A percentile compares a stretch with the other conserved stretches of the same genome.
phyloP scores from a whole-genome alignment of 2,113 vertebrate species.

The Callionymus lyra region DNA sequence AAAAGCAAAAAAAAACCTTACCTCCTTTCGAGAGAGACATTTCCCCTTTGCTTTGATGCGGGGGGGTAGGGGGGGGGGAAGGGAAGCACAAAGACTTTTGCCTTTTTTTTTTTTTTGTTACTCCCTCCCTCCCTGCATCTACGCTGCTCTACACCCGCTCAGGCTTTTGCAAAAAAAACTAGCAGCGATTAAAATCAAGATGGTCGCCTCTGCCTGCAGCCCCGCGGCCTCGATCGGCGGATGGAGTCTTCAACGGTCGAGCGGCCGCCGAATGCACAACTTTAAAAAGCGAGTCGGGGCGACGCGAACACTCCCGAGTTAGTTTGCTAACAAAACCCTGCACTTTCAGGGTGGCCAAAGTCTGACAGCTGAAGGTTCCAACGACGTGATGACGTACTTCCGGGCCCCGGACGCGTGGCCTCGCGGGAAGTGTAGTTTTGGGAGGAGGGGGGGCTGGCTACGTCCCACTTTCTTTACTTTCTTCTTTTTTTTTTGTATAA shows the following conservation, averaged over 20 bases:
- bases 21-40: slow-evolving; percentile 88
- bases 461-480: neutral
- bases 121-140: slow-evolving; percentile 69
- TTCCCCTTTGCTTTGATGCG: slow-evolving; percentile 83
- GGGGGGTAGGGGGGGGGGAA: slow-evolving; percentile 85
- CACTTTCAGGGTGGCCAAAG: slow-evolving; percentile 62
- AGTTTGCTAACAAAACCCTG: slow-evolving; percentile 59
- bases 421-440: slow-evolving; percentile 76
- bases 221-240: slow-evolving; percentile 42
- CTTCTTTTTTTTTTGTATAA: neutral
- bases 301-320: slow-evolving; percentile 38
- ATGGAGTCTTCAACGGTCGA: slow-evolving; percentile 39
- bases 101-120: slow-evolving; percentile 79
- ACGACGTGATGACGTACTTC: slow-evolving; percentile 73
- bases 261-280: slow-evolving; percentile 67
- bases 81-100: slow-evolving; percentile 94
- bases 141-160: slow-evolving; percentile 52
- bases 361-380: slow-evolving; percentile 83
- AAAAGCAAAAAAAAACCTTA: slow-evolving; percentile 56
- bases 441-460: no score
- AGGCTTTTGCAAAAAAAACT: slow-evolving; percentile 72
- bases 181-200: slow-evolving; percentile 66
- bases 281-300: slow-evolving; percentile 62
- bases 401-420: slow-evolving; percentile 44
- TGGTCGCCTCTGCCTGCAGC: slow-evolving; percentile 66